A percentile compares a stretch with the other conserved stretches of the same genome.
phyloP scores from a whole-genome alignment of 1,140 invertebrate genomes.

The Rhagoletis zephyria region DNA sequence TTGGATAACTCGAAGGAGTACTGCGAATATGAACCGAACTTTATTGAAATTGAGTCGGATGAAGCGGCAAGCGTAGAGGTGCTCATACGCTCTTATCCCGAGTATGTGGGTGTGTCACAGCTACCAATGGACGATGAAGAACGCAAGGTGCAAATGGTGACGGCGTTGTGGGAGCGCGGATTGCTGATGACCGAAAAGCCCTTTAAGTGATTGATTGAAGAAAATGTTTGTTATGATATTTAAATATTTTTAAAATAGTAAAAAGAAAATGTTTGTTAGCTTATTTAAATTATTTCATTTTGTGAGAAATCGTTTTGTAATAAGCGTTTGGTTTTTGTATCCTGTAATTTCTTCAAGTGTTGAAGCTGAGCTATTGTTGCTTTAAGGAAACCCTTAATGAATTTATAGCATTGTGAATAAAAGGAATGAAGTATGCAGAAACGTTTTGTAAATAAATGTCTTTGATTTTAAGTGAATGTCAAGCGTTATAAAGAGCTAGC shows the following conservation, averaged over 20 bases:
- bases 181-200: conserved; percentile 79
- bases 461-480: too few relatives aligned
- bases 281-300: background rate
- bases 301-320: background rate
- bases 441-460: background rate
- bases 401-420: conserved; percentile 5
- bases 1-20: conserved; percentile 88
- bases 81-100: conserved; percentile 83
- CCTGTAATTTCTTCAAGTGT: background rate
- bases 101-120: conserved; percentile 81
- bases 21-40: conserved; percentile 86
- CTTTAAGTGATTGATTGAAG: conserved; percentile 62
- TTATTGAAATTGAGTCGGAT: conserved; percentile 81
- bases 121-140: conserved; percentile 80
- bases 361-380: background rate
- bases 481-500: too few relatives aligned
- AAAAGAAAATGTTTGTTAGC: background rate
- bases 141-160: conserved; percentile 77
- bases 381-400: background rate
- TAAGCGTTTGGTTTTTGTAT: background rate
- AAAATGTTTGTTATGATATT: background rate
- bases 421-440: background rate
- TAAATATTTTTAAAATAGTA: background rate
- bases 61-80: conserved; percentile 80
- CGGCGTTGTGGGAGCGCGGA: conserved; percentile 82